Base-by-base conservation (phyloP, 2,888 invertebrate genomes). In the Lobophora halterata region DNA sequence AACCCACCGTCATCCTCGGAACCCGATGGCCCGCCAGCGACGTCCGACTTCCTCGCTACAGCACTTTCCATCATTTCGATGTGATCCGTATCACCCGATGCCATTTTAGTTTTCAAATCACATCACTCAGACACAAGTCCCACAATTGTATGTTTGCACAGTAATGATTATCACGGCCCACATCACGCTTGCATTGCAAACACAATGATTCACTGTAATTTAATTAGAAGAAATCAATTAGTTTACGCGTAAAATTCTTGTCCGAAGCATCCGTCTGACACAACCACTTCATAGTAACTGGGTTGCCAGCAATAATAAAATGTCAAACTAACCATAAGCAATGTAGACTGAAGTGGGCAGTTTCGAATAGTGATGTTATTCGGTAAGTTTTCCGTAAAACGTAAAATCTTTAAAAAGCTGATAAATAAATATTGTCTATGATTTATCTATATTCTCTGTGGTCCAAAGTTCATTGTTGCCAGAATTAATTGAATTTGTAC, bases 21-120 rank as follows among this genome's bases (percentile, higher is more conserved):
- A 55, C 89, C 90, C 49, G 91, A 88, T 55, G 90, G 89, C 58
- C 86, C 88, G 52, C 89, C 80, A 73, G 88, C 66, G 44, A 83
- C 88, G 67, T 89, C 89, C 65, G 90, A 89, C 67, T 91, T 92
- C 77, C 86, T 89, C 48, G 85, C 79, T 61, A 89, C 86, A 69
- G 90, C 90, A 75, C 90, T 90, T 82, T 93, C 93, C 83, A 92
- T 83, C 53, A 85, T 89, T 90, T 94, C 94, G 73, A 95, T 94
- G 77, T 91, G 91, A 88, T 94, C 93, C 75, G 92, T 92, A 87
- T 94, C 94, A 76, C 93, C 93, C 83, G 94, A 93, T 90, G 94
- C 95, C 95, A 95, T 95, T 80, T 87, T 87, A 77, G 70, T 74
- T 81, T 76, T 66, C 67, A 58, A 71, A 65, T 71, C 77, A 80